phyloP scores from a whole-genome alignment of 1,140 invertebrate species.

The Drosophila tani region DNA sequence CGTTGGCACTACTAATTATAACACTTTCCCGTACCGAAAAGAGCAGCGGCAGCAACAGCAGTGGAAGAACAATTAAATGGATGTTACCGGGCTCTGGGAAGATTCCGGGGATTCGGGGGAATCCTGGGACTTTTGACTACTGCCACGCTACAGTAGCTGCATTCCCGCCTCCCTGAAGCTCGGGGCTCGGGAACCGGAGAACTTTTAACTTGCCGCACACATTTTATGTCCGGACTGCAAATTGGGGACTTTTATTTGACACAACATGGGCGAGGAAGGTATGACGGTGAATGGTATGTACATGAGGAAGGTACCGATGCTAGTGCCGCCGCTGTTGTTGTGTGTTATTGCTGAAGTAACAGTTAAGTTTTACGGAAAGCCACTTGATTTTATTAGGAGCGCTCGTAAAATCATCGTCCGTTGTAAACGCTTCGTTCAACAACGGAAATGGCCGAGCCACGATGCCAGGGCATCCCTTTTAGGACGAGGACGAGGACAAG shows the following conservation, averaged over 20 bases:
- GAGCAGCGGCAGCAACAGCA: neutral
- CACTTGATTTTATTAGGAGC: conserved; percentile 78
- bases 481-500: neutral
- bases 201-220: conserved; percentile 61
- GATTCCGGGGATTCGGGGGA: neutral
- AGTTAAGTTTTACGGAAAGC: conserved; percentile 76
- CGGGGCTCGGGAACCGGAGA: neutral
- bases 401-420: conserved; percentile 67
- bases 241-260: conserved; percentile 75
- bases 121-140: conserved; percentile 21
- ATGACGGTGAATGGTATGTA: neutral
- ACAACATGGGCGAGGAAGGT: conserved; percentile 38
- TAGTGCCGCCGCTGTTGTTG: conserved; percentile 10
- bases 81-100: conserved; percentile 23
- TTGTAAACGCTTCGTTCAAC: conserved; percentile 56
- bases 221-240: conserved; percentile 63
- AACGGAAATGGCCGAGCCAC: conserved; percentile 30
- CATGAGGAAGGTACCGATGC: conserved; percentile 20
- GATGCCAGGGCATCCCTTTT: conserved; percentile 2
- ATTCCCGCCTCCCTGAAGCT: neutral
- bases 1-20: conserved; percentile 71
- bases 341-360: conserved; percentile 58
- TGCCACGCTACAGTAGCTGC: conserved; percentile 9
- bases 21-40: conserved; percentile 46
- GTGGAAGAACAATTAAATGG: conserved; percentile 50